Evolutionary conservation across 2,888 invertebrate species (phyloP), one percentile per base, ranked within the genome.

Genomic region (Lycocerus yunnanus): DNA sequence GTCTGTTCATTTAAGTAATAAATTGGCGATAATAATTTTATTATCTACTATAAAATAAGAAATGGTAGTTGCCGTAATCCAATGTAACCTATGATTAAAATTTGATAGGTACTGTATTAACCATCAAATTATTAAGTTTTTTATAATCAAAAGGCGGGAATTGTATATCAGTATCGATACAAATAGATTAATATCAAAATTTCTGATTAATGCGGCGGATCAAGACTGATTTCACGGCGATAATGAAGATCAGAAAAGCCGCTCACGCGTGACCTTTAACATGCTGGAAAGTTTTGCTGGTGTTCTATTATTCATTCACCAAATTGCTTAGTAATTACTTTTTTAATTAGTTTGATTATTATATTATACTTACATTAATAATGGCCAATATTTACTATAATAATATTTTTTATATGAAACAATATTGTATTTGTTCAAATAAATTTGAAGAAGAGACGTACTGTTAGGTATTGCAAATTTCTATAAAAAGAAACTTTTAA

Each of bases 131-230:
- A 69, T 68, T 43, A 24, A 69, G 75, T 69, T 70, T 68, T 65
- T 67, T 58, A 61, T 75, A 75, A 75, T 75, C 72, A 24, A 72
- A 70, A 66, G 75, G 75, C 75, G 75, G 69, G 75, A 72, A 72
- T 75, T 69, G 66, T 72, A 73, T 75, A 75, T 75, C 75, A 69
- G 75, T 75, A 73, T 75, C 75, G 75, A 75, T 75, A 75, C 75
- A 75, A 75, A 75, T 75, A 75, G 72, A 75, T 75, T 75, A 75
- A 72, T 65, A 75, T 75, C 75, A 24, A 69, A 66, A 58, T 73
- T 67, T 75, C 65, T 75, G 72, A 75, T 75, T 75, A 72, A 75
- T 75, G 75, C 73, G 72, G 75, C 72, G 72, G 75, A 75, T 75
- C 75, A 67, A 75, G 75, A 72, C 72, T 75, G 75, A 75, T 75